Conservation (phyloP, 1,140 invertebrate species). For the Drosophila dunni region DNA sequence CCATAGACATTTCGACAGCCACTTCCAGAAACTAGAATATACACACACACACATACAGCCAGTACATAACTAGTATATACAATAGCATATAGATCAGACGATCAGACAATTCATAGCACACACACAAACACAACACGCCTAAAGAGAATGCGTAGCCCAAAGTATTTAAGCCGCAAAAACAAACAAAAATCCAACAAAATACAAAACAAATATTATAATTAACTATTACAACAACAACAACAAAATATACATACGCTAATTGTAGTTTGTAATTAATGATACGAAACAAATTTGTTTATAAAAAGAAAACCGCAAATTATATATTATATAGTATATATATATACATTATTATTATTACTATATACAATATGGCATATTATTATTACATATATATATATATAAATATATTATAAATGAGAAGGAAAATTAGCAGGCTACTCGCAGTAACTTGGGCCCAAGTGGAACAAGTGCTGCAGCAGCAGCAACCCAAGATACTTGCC, state of each 20-base stretch:
- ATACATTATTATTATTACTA: conserved; percentile 73
- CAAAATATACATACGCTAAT: conserved; percentile 67
- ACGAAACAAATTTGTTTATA: conserved; percentile 78
- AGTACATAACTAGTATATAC: conserved; percentile 26
- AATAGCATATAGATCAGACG: conserved; percentile 23
- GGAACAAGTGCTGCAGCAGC: conserved; percentile 16
- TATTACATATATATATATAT: conserved; percentile 66
- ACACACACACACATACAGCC: conserved; percentile 27
- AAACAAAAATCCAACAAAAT: conserved; percentile 67
- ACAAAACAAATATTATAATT: conserved; percentile 64
- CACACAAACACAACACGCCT: conserved; percentile 49
- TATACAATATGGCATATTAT: conserved; percentile 78
- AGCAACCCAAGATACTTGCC: conserved; percentile 15
- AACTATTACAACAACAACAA: conserved; percentile 39
- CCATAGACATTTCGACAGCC: conserved; percentile 66
- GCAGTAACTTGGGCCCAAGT: conserved; percentile 14
- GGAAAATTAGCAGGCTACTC: conserved; percentile 60
- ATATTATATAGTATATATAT: conserved; percentile 69
- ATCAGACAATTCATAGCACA: conserved; percentile 61
- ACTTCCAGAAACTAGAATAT: conserved; percentile 61
- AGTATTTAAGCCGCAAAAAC: conserved; percentile 79
- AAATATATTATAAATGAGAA: conserved; percentile 31
- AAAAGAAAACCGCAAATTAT: conserved; percentile 67
- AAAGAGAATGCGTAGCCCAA: conserved; percentile 55
- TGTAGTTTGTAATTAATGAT: conserved; percentile 80